Percentiles rank a stretch among this genome's conserved stretches.
Conservation (phyloP, 2,113 vertebrate genomes). For the Albula goreensis region DNA sequence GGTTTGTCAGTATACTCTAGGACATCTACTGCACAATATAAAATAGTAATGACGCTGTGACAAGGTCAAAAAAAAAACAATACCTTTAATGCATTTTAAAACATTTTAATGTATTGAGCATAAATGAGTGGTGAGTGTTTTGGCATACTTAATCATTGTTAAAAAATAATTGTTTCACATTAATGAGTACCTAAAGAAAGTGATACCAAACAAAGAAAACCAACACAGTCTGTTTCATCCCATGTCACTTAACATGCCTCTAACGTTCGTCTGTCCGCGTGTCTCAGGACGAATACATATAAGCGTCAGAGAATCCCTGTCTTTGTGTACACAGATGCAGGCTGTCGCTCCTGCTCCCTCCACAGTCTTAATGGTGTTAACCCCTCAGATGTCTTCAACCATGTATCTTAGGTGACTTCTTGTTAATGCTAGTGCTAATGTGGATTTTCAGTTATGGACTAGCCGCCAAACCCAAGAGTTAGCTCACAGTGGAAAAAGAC, state of each 20-base stretch:
- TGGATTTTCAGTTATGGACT: constrained; percentile 7
- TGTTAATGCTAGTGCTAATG: too few relatives aligned
- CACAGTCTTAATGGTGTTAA: constrained; percentile 66
- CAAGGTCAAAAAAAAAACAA: background rate
- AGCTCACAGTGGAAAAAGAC: background rate
- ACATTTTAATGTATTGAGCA: too few relatives aligned
- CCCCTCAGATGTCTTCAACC: constrained; percentile 61
- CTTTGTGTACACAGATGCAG: constrained; percentile 64
- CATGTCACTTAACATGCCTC: background rate
- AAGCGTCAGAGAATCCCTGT: constrained; percentile 44
- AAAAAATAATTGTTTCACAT: background rate
- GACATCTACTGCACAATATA: background rate
- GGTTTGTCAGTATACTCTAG: background rate
- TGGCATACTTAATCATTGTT: background rate
- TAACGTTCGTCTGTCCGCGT: constrained; percentile 2
- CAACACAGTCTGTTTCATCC: background rate
- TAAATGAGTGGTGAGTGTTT: constrained; percentile 10
- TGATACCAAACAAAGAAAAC: constrained; percentile 32
- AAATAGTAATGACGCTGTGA: background rate
- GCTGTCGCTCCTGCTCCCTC: constrained; percentile 36
- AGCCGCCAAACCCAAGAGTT: background rate
- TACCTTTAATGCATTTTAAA: constrained; percentile 8
- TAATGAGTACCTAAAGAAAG: background rate
- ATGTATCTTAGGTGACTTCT: constrained; percentile 13
- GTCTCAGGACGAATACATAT: background rate